A percentile compares a stretch with the other conserved stretches of the same genome.
Evolutionary conservation across 2,113 vertebrate species (phyloP).

Genomic region (Axis porcinus): DNA sequence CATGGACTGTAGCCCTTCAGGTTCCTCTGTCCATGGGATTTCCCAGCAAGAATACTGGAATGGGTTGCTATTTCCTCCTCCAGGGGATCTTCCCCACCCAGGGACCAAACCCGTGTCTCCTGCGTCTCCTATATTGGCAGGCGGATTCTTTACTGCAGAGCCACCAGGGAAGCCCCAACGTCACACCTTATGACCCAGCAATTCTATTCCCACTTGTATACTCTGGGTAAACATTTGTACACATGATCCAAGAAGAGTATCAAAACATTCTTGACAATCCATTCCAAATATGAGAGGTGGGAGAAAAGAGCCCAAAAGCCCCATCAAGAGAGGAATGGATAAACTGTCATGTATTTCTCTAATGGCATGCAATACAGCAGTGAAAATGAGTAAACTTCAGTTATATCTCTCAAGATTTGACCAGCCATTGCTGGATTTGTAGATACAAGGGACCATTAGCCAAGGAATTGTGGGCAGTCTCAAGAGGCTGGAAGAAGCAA

Average conservation of each 20-base stretch:
- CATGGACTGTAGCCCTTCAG: background rate
- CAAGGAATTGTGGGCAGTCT: background rate
- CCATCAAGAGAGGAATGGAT: background rate
- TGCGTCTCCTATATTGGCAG: background rate
- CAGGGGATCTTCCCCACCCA: background rate
- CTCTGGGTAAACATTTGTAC: background rate
- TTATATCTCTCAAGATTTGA: background rate
- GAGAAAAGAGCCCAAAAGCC: too few species aligned
- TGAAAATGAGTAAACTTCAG: background rate
- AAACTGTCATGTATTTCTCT: background rate
- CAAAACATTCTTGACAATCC: background rate
- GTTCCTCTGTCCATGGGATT: background rate
- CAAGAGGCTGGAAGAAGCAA: background rate
- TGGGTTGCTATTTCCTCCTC: background rate
- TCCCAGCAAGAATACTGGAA: background rate
- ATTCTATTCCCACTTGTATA: background rate
- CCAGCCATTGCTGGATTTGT: background rate
- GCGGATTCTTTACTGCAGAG: background rate
- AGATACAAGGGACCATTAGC: background rate
- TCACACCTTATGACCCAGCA: background rate
- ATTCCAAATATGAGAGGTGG: background rate
- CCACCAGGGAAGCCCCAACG: background rate
- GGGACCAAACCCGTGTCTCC: background rate
- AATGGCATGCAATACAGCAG: too few species aligned
- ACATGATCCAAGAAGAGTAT: background rate